These are phyloP conservation scores for Myrmecobius fasciatus DNA, from an alignment of 2,113 vertebrate genomes.

Conservation along the genomic window DNA sequence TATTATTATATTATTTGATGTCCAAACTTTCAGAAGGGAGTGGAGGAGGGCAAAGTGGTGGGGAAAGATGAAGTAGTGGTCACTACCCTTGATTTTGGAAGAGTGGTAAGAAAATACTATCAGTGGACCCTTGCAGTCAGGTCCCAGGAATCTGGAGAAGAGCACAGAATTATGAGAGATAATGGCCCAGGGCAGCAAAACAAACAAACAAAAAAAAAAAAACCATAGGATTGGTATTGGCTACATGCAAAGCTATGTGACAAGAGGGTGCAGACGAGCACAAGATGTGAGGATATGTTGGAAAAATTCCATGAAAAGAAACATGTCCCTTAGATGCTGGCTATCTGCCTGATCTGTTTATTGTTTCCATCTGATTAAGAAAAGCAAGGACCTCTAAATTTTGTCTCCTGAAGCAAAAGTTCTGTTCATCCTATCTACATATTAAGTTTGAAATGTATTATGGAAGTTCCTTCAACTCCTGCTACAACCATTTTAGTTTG, in stretches of 20 bases:
- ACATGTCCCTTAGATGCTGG: not conserved
- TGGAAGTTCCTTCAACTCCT: not conserved
- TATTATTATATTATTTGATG: not conserved
- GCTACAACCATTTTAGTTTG: not conserved
- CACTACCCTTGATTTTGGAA: not conserved
- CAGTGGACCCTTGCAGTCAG: not conserved
- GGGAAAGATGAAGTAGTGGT: not conserved
- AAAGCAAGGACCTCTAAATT: not conserved
- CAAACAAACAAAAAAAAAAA: too few species aligned
- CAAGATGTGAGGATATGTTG: not conserved
- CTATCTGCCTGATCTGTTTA: not conserved
- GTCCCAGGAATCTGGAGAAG: not conserved
- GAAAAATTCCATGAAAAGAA: not conserved
- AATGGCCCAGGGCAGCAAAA: not conserved
- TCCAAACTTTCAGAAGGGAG: not conserved
- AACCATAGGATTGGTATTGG: not conserved
- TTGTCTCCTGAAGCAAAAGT: not conserved
- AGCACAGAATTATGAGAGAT: not conserved
- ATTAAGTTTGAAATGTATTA: not conserved
- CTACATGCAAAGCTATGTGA: not conserved
- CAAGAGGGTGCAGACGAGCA: not conserved
- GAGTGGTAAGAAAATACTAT: not conserved
- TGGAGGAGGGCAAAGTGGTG: not conserved
- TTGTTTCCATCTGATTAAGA: not conserved
- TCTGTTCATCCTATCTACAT: not conserved